phyloP scores from a whole-genome alignment of 2,888 invertebrate species.

The Troilus luridus region DNA sequence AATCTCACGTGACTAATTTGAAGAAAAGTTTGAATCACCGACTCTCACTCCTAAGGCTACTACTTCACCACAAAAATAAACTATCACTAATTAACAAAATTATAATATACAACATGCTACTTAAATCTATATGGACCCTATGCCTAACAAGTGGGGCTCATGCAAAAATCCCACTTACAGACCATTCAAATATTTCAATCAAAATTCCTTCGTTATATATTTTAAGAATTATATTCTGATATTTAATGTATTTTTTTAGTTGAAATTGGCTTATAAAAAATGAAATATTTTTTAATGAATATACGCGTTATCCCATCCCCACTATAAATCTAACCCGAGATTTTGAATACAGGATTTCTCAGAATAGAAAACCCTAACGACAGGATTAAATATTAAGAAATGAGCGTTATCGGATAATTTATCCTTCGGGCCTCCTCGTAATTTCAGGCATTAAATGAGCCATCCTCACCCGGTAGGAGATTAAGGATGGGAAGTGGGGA shows the following conservation, averaged over 20 bases:
- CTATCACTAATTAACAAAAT: too few relatives aligned
- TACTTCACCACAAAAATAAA: too few relatives aligned
- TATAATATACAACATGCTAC: too few relatives aligned
- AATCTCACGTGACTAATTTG: too few relatives aligned
- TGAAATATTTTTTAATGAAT: neutral
- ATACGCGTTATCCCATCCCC: neutral
- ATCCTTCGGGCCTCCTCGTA: neutral
- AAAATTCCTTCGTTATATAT: too few relatives aligned
- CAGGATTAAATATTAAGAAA: constrained; percentile 24
- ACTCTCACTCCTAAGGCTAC: too few relatives aligned
- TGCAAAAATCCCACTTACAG: too few relatives aligned
- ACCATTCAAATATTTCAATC: too few relatives aligned
- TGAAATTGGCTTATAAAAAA: neutral
- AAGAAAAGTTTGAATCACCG: too few relatives aligned
- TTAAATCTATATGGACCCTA: too few relatives aligned
- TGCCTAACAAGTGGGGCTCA: too few relatives aligned
- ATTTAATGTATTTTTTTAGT: neutral
- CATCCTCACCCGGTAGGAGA: neutral
- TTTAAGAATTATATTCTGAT: neutral
- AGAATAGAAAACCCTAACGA: neutral
- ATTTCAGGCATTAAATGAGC: constrained; percentile 17
- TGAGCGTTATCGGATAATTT: neutral
- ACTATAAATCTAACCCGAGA: neutral
- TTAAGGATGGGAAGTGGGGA: neutral
- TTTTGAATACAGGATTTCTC: neutral